Evolutionary conservation across 1,140 invertebrate species (phyloP).

Genomic region (Drosophila subpulchrella): DNA sequence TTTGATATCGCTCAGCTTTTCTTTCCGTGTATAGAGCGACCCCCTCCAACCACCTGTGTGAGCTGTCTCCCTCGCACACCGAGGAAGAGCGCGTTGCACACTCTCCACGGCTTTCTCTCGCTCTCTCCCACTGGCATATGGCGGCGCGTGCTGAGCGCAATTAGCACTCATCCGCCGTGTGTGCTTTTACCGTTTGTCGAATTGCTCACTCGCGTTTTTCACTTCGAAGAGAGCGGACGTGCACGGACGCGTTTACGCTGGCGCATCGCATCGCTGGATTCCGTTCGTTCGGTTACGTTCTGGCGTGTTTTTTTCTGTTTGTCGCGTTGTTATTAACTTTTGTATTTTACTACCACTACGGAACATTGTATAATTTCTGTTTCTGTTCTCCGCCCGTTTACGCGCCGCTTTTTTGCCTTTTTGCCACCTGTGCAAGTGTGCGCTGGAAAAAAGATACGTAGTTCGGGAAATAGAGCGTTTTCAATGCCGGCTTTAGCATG

Average conservation of each 20-base stretch:
- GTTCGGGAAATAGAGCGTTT: conserved; percentile 23
- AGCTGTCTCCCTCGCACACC: conserved; percentile 4
- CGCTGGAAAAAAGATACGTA: conserved; percentile 21
- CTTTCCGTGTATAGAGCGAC: neutral
- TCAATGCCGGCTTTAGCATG: conserved; percentile 30
- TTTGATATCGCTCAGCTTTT: neutral
- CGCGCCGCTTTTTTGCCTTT: conserved; percentile 41
- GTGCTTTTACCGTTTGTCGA: conserved; percentile 34
- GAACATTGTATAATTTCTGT: conserved; percentile 59
- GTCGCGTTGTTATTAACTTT: conserved; percentile 81
- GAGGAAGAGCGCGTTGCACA: conserved; percentile 14
- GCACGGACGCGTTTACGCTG: conserved; percentile 36
- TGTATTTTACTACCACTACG: conserved; percentile 70
- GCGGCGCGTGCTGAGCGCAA: conserved; percentile 47
- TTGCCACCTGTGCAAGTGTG: conserved; percentile 68
- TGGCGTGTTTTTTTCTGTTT: conserved; percentile 51
- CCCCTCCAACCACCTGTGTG: conserved; percentile 48
- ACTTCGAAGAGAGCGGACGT: conserved; percentile 68
- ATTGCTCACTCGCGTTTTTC: conserved; percentile 55
- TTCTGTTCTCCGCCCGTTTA: conserved; percentile 67
- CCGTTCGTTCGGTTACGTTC: conserved; percentile 41
- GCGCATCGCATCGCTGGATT: conserved; percentile 31
- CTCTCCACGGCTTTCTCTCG: conserved; percentile 18
- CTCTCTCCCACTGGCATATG: neutral
- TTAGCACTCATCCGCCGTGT: conserved; percentile 46